These are phyloP conservation scores for Sebastiscus tertius DNA, from an alignment of 2,797 vertebrate species.

Conservation along the genomic window DNA sequence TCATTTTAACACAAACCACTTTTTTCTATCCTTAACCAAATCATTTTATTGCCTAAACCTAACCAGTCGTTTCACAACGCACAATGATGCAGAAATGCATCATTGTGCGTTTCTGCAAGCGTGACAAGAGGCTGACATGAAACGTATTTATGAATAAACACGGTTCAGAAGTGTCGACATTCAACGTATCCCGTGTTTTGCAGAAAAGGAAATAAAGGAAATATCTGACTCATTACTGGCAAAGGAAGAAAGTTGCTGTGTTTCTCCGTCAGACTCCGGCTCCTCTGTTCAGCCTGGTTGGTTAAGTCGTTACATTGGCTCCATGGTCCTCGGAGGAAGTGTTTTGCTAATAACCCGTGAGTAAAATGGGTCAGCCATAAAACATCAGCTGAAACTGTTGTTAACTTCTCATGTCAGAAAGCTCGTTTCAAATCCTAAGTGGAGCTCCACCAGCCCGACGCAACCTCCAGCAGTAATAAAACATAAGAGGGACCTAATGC, in stretches of 20 bases:
- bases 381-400: slow-evolving; percentile 55
- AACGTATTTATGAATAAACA: background rate
- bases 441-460: slow-evolving; percentile 22
- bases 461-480: slow-evolving; percentile 70
- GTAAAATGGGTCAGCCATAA: slow-evolving; percentile 60
- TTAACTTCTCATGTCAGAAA: slow-evolving; percentile 62
- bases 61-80: background rate
- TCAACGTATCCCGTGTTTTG: background rate
- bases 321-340: slow-evolving; percentile 1
- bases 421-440: slow-evolving; percentile 49
- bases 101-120: background rate
- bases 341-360: slow-evolving; percentile 45
- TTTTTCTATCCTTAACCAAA: too few relatives aligned
- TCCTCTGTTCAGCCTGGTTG: slow-evolving; percentile 2
- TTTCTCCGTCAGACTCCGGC: background rate
- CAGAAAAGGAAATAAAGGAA: background rate
- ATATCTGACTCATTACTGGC: background rate
- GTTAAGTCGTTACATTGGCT: slow-evolving; percentile 1
- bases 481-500: slow-evolving; percentile 65
- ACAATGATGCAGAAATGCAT: too few relatives aligned
- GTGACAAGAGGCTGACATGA: too few relatives aligned
- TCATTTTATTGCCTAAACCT: too few relatives aligned
- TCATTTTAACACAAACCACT: too few relatives aligned
- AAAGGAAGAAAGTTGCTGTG: background rate
- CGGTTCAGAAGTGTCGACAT: background rate